Base-by-base conservation (phyloP, 2,888 invertebrate genomes). In the Pristionchus maxplancki region DNA sequence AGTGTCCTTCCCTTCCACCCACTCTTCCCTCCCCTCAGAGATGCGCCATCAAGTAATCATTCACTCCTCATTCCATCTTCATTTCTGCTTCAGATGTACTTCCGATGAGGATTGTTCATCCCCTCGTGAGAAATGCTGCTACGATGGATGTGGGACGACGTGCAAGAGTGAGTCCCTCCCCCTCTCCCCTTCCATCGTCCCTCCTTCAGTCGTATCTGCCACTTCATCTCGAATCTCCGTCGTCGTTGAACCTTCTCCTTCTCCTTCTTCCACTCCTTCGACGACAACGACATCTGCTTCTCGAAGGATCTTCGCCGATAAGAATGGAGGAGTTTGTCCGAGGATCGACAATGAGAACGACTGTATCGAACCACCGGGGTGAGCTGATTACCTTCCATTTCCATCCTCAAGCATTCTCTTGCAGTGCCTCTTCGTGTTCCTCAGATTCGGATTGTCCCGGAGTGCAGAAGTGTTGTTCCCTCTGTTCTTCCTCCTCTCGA, bases 401-500 rank as follows among this genome's bases (percentile, higher is more conserved):
- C 34, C 40, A 44, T 8, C 24, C 44, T 78, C 28, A 20, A 13
- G 28, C n/a, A 6, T 17, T n/a, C n/a, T 20, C 64, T 82, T 82
- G 2, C 34, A 91, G 93, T 87, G 67, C 87, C 17, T 88, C 91
- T 44, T 86, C 90, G 50, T 94, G 93, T 89, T 89, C 89, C 64
- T 74, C 90, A 3, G 94, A 94, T 86, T 89, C 85, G 9, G 92
- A 93, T 53, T 94, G 94, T 84, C 58, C 87, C 20, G 64, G 86
- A 15, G 74, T 71, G 15, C 89, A 93, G 34, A 93, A 93, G 85
- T 94, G 94, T 89, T 94, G 94, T 89, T 92, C 91, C 89, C 91
- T 93, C 85, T 94, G 94, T 24, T 94, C 94, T 88, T 67, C 83
- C 31, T 48, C 44, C 6, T 40, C 58, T 37, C n/a, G 89, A 74